These are phyloP conservation scores for Leptinotarsa undecemlineata DNA, from an alignment of 1,140 invertebrate genomes.

Conservation along the genomic window DNA sequence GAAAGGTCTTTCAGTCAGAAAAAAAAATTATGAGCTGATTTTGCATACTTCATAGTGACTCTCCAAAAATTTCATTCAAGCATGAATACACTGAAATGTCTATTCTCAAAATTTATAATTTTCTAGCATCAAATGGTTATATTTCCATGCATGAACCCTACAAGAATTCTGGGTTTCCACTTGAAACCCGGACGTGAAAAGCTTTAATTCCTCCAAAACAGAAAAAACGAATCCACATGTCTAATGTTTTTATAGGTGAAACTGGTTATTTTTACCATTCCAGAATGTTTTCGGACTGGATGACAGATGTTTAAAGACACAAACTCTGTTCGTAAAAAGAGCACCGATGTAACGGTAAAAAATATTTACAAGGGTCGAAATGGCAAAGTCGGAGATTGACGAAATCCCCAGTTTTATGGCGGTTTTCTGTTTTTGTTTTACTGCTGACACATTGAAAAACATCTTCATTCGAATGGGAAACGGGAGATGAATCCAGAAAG, in stretches of 20 bases:
- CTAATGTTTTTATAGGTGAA: not conserved
- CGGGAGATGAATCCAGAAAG: not conserved
- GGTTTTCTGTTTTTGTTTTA: slow-evolving; percentile 8
- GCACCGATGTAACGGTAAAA: not conserved
- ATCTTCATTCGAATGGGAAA: slow-evolving; percentile 5
- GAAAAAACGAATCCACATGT: not conserved
- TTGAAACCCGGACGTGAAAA: not conserved
- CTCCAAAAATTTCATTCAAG: too few relatives aligned
- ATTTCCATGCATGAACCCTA: not conserved
- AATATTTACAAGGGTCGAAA: slow-evolving; percentile 3
- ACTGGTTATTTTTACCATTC: not conserved
- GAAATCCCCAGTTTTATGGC: slow-evolving; percentile 5
- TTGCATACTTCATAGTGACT: too few relatives aligned
- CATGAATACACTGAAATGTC: too few relatives aligned
- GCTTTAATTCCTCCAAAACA: not conserved
- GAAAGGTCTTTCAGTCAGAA: too few relatives aligned
- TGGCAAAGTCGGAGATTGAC: slow-evolving; percentile 1
- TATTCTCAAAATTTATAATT: too few relatives aligned
- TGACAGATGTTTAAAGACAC: not conserved
- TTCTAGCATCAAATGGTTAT: not conserved
- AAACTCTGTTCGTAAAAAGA: slow-evolving; percentile 1
- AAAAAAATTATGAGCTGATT: too few relatives aligned
- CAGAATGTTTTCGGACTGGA: not conserved
- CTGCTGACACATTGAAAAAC: slow-evolving; percentile 7
- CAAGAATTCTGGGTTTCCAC: not conserved